Conservation (phyloP, 2,113 vertebrate species). For the Campylomormyrus numenius region DNA sequence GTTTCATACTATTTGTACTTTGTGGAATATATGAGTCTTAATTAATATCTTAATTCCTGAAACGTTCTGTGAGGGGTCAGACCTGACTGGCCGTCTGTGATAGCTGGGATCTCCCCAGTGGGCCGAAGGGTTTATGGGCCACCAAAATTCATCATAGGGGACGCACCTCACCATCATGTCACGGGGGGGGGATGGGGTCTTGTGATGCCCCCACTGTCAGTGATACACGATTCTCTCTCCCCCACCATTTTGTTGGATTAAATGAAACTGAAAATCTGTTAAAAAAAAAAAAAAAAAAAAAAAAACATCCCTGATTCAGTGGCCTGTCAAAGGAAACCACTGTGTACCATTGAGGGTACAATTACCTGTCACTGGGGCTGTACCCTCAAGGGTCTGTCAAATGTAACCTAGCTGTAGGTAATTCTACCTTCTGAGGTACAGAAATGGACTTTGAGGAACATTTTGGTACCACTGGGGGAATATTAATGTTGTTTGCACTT, state of each 20-base stretch:
- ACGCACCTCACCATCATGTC: no score
- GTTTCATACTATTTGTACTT: neutral
- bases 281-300: neutral
- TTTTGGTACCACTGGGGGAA: neutral
- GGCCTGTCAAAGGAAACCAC: neutral
- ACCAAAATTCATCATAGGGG: no score
- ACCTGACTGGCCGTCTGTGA: no score
- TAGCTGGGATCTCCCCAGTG: no score
- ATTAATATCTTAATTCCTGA: neutral
- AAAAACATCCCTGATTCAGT: neutral
- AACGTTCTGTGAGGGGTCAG: neutral
- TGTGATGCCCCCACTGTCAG: neutral
- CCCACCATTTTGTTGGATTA: neutral
- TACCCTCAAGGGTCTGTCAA: neutral
- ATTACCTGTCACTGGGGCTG: neutral
- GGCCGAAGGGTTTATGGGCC: no score
- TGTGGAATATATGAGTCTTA: neutral
- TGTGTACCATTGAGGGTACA: neutral
- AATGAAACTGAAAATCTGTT: neutral
- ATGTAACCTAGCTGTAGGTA: neutral
- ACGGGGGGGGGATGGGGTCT: neutral
- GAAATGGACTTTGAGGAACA: neutral
- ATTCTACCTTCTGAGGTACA: neutral
- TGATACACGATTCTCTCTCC: neutral
- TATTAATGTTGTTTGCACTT: neutral